These are phyloP conservation scores for Genyomyrus donnyi DNA, from an alignment of 2,113 vertebrate genomes.

Conservation along the genomic window DNA sequence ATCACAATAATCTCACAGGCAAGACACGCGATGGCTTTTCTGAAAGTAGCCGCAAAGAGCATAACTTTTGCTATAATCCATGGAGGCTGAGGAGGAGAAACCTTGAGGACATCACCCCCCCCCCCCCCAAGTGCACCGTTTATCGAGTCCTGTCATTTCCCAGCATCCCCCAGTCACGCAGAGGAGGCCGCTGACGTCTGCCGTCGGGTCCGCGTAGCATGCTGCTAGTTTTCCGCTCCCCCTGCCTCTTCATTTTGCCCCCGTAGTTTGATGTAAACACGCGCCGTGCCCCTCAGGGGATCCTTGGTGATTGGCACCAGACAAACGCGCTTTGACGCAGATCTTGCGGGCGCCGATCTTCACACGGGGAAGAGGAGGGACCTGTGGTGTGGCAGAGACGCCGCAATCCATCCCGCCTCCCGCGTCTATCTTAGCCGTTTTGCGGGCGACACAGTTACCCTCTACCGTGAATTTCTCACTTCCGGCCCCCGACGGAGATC, in stretches of 20 bases:
- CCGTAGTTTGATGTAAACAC: neutral
- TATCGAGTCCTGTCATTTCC: neutral
- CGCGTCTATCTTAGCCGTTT: neutral
- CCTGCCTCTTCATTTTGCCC: neutral
- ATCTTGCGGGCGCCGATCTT: neutral
- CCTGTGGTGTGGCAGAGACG: neutral
- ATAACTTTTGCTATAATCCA: neutral
- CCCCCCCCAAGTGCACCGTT: neutral
- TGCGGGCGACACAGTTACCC: neutral
- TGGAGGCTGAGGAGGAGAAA: neutral
- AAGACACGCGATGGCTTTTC: neutral
- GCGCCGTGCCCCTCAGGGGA: neutral
- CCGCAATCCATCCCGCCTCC: neutral
- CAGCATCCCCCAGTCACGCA: neutral
- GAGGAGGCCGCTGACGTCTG: neutral
- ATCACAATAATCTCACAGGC: neutral
- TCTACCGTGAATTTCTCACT: neutral
- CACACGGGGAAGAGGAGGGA: neutral
- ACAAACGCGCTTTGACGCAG: neutral
- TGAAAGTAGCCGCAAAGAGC: neutral
- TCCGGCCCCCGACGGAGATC: neutral
- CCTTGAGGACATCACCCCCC: neutral
- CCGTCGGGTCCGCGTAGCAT: neutral
- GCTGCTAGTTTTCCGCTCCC: neutral
- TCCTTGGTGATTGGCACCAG: neutral